phyloP scores from a whole-genome alignment of 2,797 vertebrate species.

The Melanotaenia maccullochi region DNA sequence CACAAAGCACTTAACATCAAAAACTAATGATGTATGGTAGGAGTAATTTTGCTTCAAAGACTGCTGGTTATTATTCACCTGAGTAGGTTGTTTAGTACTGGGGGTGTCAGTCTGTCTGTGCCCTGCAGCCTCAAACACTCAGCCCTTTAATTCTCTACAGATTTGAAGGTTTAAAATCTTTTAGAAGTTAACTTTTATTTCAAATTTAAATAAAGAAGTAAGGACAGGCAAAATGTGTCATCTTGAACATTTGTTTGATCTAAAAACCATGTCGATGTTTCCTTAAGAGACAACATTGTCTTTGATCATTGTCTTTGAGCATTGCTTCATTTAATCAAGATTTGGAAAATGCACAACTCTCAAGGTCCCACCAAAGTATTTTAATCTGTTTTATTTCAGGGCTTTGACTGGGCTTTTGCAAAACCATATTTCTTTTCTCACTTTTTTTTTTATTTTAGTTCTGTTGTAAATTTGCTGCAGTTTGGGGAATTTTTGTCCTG shows the following conservation, averaged over 20 bases:
- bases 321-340: background rate
- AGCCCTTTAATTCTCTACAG: constrained; percentile 67
- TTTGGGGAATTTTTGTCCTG: background rate
- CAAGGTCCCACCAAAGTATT: background rate
- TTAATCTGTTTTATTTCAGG: background rate
- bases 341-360: background rate
- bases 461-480: background rate
- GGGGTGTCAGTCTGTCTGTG: constrained; percentile 61
- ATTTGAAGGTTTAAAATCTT: constrained; percentile 50
- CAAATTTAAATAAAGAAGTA: constrained; percentile 51
- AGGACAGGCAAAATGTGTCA: constrained; percentile 21
- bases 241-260: constrained; percentile 13
- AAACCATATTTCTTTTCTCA: background rate
- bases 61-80: constrained; percentile 49
- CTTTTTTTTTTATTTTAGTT: background rate
- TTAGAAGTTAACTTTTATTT: constrained; percentile 40
- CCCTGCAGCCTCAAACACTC: constrained; percentile 62
- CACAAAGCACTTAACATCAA: constrained; percentile 26
- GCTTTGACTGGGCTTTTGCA: background rate
- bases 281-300: background rate
- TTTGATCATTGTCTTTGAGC: background rate
- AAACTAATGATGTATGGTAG: constrained; percentile 43
- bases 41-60: constrained; percentile 51
- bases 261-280: background rate
- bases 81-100: constrained; percentile 43